A percentile compares a stretch with the other conserved stretches of the same genome.
These are phyloP conservation scores for Pampus argenteus DNA, from an alignment of 2,797 vertebrate species.

Conservation along the genomic window DNA sequence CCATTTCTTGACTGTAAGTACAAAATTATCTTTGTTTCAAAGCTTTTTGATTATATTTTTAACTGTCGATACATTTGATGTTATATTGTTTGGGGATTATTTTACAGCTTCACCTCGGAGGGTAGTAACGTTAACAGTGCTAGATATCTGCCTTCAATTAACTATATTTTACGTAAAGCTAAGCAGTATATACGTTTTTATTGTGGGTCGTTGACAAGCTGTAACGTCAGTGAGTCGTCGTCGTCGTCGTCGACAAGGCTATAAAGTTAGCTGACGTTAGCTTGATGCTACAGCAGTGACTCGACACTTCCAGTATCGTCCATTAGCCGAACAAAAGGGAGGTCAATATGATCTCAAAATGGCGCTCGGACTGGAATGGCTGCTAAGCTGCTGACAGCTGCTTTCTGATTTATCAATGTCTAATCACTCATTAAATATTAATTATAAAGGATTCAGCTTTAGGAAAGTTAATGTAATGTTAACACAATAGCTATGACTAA, in stretches of 20 bases:
- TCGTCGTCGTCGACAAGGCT: not conserved
- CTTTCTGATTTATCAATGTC: too few species aligned
- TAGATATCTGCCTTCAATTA: not conserved
- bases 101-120: not conserved
- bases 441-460: not conserved
- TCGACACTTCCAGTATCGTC: slow-evolving; percentile 62
- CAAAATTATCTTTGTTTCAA: rapidly evolving
- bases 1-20: slow-evolving; percentile 13
- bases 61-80: rapidly evolving
- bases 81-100: not conserved
- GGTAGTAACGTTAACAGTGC: not conserved
- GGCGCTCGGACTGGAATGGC: slow-evolving; percentile 57
- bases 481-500: too few species aligned
- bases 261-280: not conserved
- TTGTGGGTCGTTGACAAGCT: rapidly evolving
- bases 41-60: rapidly evolving
- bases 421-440: too few species aligned
- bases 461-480: rapidly evolving
- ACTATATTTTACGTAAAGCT: not conserved
- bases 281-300: slow-evolving; percentile 61
- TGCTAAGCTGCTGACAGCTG: not conserved
- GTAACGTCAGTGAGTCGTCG: rapidly evolving
- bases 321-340: slow-evolving; percentile 75
- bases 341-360: slow-evolving; percentile 72
- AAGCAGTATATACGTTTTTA: rapidly evolving